Percentiles rank a stretch among this genome's conserved stretches.
Conservation (phyloP, 2,113 vertebrate genomes). For the Tupaia chinensis region DNA sequence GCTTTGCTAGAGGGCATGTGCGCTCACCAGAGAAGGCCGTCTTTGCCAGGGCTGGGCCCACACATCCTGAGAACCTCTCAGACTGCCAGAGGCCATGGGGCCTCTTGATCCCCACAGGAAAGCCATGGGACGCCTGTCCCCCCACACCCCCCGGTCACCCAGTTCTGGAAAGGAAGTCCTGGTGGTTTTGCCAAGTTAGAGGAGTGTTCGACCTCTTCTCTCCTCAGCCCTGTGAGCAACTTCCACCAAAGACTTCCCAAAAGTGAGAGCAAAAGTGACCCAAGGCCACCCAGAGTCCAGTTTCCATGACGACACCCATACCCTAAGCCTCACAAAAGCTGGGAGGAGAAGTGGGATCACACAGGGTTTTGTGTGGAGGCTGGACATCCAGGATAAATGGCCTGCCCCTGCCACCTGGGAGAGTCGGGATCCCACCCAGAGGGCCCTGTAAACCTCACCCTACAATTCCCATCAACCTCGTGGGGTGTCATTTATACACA, state of each 20-base stretch:
- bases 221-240: neutral
- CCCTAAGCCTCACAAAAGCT: neutral
- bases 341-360: too few relatives aligned
- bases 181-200: neutral
- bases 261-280: neutral
- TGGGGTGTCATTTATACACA: neutral
- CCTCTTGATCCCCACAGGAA: neutral
- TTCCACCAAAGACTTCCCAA: neutral
- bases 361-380: too few relatives aligned
- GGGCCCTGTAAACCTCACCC: accelerated
- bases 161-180: neutral
- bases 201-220: neutral
- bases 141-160: neutral
- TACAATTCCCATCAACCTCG: neutral
- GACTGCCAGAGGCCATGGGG: neutral
- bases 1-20: too few relatives aligned
- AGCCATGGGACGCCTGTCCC: neutral
- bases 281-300: neutral
- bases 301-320: neutral
- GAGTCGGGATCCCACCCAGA: neutral
- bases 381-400: neutral
- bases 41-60: neutral
- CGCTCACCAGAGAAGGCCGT: too few relatives aligned
- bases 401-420: neutral
- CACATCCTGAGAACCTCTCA: accelerated